Evolutionary conservation across 2,888 invertebrate genomes (phyloP).

Genomic region (Drosophila kuntzei): DNA sequence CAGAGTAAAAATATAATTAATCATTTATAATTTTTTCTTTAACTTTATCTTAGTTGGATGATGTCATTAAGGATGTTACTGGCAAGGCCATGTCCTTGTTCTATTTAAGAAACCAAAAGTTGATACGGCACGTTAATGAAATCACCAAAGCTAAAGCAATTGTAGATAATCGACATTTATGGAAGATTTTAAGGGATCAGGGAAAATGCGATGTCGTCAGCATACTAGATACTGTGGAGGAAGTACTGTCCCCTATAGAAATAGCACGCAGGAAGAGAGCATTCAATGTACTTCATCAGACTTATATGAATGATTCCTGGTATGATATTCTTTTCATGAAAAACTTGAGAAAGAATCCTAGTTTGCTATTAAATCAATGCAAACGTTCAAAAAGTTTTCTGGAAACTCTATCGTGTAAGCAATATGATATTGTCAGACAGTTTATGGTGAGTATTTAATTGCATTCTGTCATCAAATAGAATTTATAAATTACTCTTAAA

Average conservation of each 20-base stretch:
- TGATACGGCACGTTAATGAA: conserved; percentile 66
- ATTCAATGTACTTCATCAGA: conserved; percentile 80
- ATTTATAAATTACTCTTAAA: neutral
- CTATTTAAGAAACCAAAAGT: conserved; percentile 72
- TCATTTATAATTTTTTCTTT: too few species aligned
- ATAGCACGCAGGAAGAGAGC: conserved; percentile 73
- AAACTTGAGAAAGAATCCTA: conserved; percentile 67
- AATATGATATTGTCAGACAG: conserved; percentile 77
- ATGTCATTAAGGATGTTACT: conserved; percentile 80
- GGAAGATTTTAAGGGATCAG: conserved; percentile 80
- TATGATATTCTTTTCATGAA: conserved; percentile 81
- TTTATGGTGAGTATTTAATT: conserved; percentile 69
- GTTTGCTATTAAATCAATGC: conserved; percentile 73
- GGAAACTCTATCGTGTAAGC: conserved; percentile 52
- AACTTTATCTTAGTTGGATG: conserved; percentile 64
- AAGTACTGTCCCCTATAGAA: conserved; percentile 78
- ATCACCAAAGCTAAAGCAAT: conserved; percentile 57
- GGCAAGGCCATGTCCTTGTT: conserved; percentile 78
- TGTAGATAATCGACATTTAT: conserved; percentile 74
- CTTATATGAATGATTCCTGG: conserved; percentile 83
- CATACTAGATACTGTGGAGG: conserved; percentile 73
- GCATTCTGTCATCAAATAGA: neutral
- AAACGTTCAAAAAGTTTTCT: conserved; percentile 70
- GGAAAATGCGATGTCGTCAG: conserved; percentile 82
- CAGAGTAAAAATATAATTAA: too few species aligned